phyloP scores from a whole-genome alignment of 1,140 invertebrate genomes.

The Reticulitermes speratus region DNA sequence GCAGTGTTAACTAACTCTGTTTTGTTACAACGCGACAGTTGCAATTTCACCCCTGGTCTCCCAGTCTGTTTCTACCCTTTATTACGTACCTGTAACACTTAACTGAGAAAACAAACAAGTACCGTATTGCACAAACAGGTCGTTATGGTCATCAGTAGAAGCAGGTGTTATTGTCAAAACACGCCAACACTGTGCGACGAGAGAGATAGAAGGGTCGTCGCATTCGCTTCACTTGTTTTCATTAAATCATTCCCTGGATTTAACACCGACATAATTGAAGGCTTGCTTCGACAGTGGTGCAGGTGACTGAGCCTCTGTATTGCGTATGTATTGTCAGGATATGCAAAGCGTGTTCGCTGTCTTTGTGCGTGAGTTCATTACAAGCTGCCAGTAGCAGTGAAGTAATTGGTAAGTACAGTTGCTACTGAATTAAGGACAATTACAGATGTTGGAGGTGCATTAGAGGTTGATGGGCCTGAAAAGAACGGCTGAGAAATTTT shows the following conservation, averaged over 20 bases:
- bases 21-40: not conserved
- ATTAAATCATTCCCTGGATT: constrained; percentile 3
- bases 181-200: not conserved
- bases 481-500: no score
- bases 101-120: not conserved
- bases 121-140: not conserved
- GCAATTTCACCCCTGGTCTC: not conserved
- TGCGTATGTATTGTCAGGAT: no score
- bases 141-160: not conserved
- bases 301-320: not conserved
- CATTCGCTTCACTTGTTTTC: not conserved
- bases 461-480: no score
- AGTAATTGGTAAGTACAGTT: not conserved
- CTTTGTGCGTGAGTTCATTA: not conserved
- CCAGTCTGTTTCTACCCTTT: not conserved
- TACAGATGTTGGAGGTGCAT: no score
- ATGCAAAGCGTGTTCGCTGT: not conserved
- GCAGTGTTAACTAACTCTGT: not conserved
- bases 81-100: not conserved
- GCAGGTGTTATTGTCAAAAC: not conserved
- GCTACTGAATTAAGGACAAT: not conserved
- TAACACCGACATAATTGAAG: not conserved
- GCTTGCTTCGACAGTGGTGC: not conserved
- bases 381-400: not conserved
- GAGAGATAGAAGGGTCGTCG: not conserved